A percentile compares a stretch with the other conserved stretches of the same genome.
Evolutionary conservation across 2,797 vertebrate species (phyloP).

Genomic region (Cynodonichthys magdalenae): DNA sequence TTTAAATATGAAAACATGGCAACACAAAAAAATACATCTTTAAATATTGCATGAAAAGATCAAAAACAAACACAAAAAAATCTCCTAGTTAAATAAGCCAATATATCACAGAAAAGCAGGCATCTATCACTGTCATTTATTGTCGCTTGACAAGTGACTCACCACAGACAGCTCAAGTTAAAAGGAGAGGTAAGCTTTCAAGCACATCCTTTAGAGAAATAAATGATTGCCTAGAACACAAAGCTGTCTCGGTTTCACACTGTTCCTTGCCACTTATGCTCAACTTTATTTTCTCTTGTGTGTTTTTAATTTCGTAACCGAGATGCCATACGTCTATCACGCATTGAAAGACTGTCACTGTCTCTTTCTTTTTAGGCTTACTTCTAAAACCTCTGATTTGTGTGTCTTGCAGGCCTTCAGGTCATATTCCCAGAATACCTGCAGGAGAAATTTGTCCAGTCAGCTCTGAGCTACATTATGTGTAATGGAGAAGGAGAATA

Average conservation of each 20-base stretch:
- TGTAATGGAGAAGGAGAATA: slow-evolving; percentile 98
- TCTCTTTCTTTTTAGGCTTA: slow-evolving; percentile 2
- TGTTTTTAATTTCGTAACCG: slow-evolving; percentile 8
- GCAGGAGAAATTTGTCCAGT: slow-evolving; percentile 99
- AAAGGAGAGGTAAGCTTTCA: slow-evolving; percentile 50
- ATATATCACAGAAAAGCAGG: slow-evolving; percentile 51
- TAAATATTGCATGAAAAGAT: slow-evolving; percentile 2
- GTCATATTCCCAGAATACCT: slow-evolving; percentile 98
- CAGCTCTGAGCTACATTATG: slow-evolving; percentile 99
- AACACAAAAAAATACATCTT: slow-evolving; percentile 9
- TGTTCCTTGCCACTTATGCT: slow-evolving; percentile 15
- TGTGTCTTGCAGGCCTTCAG: slow-evolving; percentile 89
- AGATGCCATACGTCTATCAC: background rate
- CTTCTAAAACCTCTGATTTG: slow-evolving; percentile 3
- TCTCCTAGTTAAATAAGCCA: slow-evolving; percentile 56
- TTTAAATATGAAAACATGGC: too few species aligned
- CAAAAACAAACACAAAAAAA: too few species aligned
- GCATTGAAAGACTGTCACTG: background rate
- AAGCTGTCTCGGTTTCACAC: slow-evolving; percentile 34
- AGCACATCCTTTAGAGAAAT: slow-evolving; percentile 42
- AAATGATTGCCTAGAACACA: slow-evolving; percentile 34
- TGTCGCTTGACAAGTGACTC: slow-evolving; percentile 57
- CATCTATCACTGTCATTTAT: slow-evolving; percentile 66
- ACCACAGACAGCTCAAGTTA: slow-evolving; percentile 57
- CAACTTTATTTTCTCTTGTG: background rate